Conservation (phyloP, 2,888 invertebrate species). For the Molanna angustata region DNA sequence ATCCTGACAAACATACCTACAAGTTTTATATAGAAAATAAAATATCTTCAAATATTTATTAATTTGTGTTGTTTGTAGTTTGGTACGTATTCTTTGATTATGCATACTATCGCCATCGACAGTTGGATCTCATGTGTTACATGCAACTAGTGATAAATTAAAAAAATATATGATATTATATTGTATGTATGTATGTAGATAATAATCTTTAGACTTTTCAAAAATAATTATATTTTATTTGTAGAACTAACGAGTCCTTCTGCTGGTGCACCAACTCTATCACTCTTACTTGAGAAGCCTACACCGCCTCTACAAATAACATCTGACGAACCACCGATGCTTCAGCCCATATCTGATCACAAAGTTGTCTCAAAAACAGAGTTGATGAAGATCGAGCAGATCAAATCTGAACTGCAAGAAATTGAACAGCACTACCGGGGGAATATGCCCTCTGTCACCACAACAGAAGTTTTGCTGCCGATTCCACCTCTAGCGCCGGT, state of each 20-base stretch:
- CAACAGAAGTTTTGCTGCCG: constrained; percentile 11
- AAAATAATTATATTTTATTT: no score
- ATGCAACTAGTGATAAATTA: no score
- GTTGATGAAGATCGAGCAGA: constrained; percentile 42
- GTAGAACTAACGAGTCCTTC: constrained; percentile 58
- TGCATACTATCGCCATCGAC: no score
- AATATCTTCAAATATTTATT: no score
- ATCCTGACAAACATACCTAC: no score
- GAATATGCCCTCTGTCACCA: constrained; percentile 28
- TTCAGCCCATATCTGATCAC: constrained; percentile 35
- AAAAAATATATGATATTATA: no score
- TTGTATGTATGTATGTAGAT: no score
- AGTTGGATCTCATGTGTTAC: no score
- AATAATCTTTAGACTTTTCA: no score
- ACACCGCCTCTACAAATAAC: constrained; percentile 35
- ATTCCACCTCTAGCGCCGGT: constrained; percentile 34
- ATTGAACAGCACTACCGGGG: constrained; percentile 50
- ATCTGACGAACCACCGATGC: constrained; percentile 43
- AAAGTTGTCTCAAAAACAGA: constrained; percentile 23
- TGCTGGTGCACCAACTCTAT: constrained; percentile 70
- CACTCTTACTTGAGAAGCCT: constrained; percentile 65
- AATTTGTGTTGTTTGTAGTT: no score
- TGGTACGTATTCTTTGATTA: no score
- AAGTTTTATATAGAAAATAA: no score
- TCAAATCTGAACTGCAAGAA: constrained; percentile 42